phyloP scores from a whole-genome alignment of 2,797 vertebrate genomes.

The Silurus aristotelis region DNA sequence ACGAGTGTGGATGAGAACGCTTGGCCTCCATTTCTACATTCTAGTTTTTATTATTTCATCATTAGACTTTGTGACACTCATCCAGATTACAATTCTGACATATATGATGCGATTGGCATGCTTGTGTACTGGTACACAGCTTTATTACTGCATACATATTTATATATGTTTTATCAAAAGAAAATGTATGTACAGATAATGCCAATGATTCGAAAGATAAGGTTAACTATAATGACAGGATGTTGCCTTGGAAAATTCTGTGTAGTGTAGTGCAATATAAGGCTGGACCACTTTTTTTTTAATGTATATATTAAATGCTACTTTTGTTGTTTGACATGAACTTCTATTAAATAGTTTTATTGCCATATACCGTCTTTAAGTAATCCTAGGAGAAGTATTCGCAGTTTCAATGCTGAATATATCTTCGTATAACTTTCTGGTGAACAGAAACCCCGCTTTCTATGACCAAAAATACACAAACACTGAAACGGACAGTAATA shows the following conservation, averaged over 20 bases:
- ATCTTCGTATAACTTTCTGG: neutral
- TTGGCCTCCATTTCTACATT: neutral
- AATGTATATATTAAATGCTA: too few species aligned
- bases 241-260: neutral
- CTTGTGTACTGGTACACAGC: neutral
- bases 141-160: neutral
- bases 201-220: neutral
- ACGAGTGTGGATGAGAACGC: neutral
- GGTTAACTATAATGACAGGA: neutral
- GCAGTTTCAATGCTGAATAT: neutral
- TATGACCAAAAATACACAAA: neutral
- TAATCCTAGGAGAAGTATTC: neutral
- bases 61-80: neutral
- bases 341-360: too few species aligned
- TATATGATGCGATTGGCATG: neutral
- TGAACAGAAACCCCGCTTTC: neutral
- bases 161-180: neutral
- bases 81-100: constrained; percentile 3
- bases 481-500: neutral
- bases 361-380: neutral
- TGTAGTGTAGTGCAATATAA: constrained; percentile 4
- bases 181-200: neutral
- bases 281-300: neutral
- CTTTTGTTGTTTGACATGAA: too few species aligned
- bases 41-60: neutral